Evolutionary conservation across 2,113 vertebrate genomes (phyloP), one percentile per base, ranked within the genome.

Genomic region (Gallinago paraguaiae): DNA sequence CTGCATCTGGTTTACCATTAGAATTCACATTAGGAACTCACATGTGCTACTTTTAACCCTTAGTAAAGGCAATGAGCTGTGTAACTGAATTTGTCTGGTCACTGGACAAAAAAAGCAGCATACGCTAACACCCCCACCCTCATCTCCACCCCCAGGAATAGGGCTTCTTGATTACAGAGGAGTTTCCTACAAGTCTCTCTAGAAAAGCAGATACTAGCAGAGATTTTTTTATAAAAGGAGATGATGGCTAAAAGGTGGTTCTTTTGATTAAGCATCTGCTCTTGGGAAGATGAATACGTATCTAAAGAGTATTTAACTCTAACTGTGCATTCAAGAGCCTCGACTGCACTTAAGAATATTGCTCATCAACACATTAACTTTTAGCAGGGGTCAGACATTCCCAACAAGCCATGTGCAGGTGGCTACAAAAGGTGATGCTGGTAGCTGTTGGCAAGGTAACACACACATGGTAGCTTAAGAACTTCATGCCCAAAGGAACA

Each of bases 391-490:
- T 81, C 57, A 90, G 39, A 50, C n/a, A 70, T 22, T 53, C 18
- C 46, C 78, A 86, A 56, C 8, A 68, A 88, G 19, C 14, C 33
- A 41, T 20, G 35, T 39, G 30, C 5, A 85, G 31, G 51, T 43
- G 41, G 14, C 41, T 11, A 57, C 9, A 45, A 28, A 67, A 69
- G 57, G 30, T 18, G 28, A 59, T 60, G 53, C 37, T 76, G 28
- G 28, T 3, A 22, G n/a, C 8, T 67, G 18, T 54, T 37, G 30
- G 31, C 51, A 41, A 82, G 30, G 41, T 28, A 87, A 63, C 15
- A n/a, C 43, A 46, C 11, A 18, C 18, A 23, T 0, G 2, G 23
- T 3, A 78, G 12, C 45, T 6, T 3, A 28, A 5, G 20, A 54
- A 33, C 11, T 30, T 51, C 25, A n/a, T 10, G 25, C 12, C 33